phyloP scores from a whole-genome alignment of 2,113 vertebrate genomes.

The Salminus brasiliensis region DNA sequence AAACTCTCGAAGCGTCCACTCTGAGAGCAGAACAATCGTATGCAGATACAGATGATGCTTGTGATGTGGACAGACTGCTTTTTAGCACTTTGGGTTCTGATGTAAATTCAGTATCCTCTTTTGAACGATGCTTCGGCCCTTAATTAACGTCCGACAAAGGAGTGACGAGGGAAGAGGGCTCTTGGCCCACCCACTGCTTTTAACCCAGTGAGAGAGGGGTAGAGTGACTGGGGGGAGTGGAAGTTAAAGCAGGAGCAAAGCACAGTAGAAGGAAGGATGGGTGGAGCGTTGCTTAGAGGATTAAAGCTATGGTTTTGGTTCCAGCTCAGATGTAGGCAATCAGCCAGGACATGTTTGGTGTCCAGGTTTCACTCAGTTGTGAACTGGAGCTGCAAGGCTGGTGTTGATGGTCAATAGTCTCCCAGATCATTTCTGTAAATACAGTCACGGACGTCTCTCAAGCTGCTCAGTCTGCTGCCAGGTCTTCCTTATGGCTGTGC shows the following conservation, averaged over 20 bases:
- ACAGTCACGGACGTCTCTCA: too few relatives aligned
- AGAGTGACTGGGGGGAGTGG: neutral
- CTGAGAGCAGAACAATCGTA: slow-evolving; percentile 13
- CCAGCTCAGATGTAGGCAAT: too few relatives aligned
- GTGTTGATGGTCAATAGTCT: too few relatives aligned
- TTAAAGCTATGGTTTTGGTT: too few relatives aligned
- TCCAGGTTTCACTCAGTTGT: too few relatives aligned
- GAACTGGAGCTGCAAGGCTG: too few relatives aligned
- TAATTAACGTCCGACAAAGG: slow-evolving; percentile 47
- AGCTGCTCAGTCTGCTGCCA: too few relatives aligned
- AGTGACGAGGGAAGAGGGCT: slow-evolving; percentile 39
- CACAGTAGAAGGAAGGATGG: neutral
- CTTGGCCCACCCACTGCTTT: slow-evolving; percentile 39
- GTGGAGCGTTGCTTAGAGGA: too few relatives aligned
- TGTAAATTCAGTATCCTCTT: slow-evolving; percentile 46
- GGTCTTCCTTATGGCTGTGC: too few relatives aligned
- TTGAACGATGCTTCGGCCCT: slow-evolving; percentile 19
- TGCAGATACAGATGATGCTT: slow-evolving; percentile 16
- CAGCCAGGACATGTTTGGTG: too few relatives aligned
- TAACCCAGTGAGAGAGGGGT: neutral
- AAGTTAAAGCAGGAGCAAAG: neutral
- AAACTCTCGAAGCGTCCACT: slow-evolving; percentile 4
- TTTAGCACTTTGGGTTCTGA: slow-evolving; percentile 49
- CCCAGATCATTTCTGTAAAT: too few relatives aligned
- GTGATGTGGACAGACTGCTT: neutral